Evolutionary conservation across 2,888 invertebrate species (phyloP).

Genomic region (Boloria euphrosyne): DNA sequence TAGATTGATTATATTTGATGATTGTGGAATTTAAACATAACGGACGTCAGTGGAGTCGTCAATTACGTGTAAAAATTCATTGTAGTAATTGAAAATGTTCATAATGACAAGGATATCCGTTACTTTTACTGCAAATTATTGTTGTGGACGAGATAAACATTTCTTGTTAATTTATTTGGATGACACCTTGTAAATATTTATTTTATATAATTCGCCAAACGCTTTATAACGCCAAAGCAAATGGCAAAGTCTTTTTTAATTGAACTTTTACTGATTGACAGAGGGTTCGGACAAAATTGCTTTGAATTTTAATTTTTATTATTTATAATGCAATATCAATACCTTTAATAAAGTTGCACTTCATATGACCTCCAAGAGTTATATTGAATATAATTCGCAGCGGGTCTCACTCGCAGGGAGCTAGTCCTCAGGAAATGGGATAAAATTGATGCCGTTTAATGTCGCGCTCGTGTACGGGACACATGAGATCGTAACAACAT

Average conservation of each 20-base stretch:
- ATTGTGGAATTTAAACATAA: constrained; percentile 21
- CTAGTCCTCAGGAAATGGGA: constrained; percentile 71
- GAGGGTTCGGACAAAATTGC: too few relatives aligned
- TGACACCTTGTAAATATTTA: neutral
- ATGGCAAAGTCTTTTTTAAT: too few relatives aligned
- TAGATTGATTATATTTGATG: constrained; percentile 19
- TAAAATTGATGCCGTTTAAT: constrained; percentile 75
- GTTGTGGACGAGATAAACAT: constrained; percentile 1
- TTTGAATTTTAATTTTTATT: too few relatives aligned
- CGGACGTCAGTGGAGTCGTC: constrained; percentile 9
- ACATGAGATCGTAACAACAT: constrained; percentile 50
- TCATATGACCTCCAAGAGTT: constrained; percentile 52
- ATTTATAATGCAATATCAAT: neutral
- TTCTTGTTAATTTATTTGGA: constrained; percentile 1
- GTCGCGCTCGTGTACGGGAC: constrained; percentile 47
- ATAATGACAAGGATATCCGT: constrained; percentile 24
- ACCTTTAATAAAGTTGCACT: neutral
- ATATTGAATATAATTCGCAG: constrained; percentile 68
- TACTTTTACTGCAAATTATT: constrained; percentile 6
- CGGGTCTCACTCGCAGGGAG: constrained; percentile 57
- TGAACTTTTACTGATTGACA: too few relatives aligned
- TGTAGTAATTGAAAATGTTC: constrained; percentile 20
- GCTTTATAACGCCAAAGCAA: neutral
- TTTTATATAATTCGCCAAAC: neutral
- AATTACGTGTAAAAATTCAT: constrained; percentile 20